Percentiles rank a stretch among this genome's conserved stretches.
phyloP scores from a whole-genome alignment of 2,888 invertebrate genomes.

The Acanthosepion esculentum region DNA sequence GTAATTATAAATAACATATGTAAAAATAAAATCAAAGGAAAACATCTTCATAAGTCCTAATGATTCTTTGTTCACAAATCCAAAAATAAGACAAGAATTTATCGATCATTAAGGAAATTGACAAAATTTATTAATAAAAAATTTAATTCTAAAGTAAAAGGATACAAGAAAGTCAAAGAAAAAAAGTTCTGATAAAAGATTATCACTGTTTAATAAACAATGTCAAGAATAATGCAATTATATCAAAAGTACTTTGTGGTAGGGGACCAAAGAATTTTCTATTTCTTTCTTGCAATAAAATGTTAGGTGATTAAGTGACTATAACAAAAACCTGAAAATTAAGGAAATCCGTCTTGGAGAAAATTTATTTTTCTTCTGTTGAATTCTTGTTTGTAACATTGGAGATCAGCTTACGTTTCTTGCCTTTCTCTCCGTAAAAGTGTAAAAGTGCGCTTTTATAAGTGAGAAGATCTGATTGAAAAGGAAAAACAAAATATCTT shows the following conservation, averaged over 20 bases:
- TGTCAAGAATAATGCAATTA: conserved; percentile 18
- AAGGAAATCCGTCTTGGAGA: background rate
- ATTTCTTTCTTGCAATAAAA: conserved; percentile 33
- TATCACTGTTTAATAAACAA: background rate
- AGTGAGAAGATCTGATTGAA: background rate
- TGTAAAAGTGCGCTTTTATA: background rate
- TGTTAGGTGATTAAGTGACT: background rate
- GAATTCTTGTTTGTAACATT: background rate
- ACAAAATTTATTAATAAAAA: background rate
- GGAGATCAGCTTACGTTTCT: background rate
- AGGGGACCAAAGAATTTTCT: too few relatives aligned
- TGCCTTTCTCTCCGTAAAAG: background rate
- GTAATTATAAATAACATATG: background rate
- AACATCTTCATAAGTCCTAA: background rate
- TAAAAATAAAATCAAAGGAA: background rate
- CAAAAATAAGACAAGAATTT: background rate
- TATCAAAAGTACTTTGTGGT: conserved; percentile 6
- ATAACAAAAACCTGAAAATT: background rate
- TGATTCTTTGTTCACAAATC: background rate
- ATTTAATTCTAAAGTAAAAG: background rate
- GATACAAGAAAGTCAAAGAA: too few relatives aligned
- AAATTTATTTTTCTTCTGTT: background rate
- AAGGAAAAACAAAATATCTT: background rate
- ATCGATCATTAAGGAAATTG: conserved; percentile 6
- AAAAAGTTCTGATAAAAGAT: background rate